These are phyloP conservation scores for Channa maculata DNA, from an alignment of 2,113 vertebrate genomes.

Conservation along the genomic window DNA sequence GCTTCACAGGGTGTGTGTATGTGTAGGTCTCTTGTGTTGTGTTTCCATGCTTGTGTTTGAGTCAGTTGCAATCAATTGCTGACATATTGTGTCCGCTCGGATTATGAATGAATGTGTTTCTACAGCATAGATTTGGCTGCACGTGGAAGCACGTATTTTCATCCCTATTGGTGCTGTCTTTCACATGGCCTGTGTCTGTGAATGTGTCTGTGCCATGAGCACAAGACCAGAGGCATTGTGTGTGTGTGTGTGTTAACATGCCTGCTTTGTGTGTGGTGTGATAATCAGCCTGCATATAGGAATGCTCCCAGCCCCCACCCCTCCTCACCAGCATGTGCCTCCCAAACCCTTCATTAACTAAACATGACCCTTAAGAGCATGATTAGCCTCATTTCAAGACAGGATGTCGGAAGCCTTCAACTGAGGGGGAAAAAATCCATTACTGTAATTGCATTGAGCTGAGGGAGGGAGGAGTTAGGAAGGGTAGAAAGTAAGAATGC, in stretches of 20 bases:
- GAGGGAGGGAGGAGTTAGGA: constrained; percentile 69
- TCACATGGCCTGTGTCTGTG: constrained; percentile 23
- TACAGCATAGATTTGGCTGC: constrained; percentile 40
- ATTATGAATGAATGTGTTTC: constrained; percentile 53
- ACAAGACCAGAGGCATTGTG: constrained; percentile 30
- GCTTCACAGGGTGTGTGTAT: constrained; percentile 57
- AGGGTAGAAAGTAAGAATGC: constrained; percentile 73
- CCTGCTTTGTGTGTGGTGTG: constrained; percentile 27
- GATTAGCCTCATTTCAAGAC: constrained; percentile 94
- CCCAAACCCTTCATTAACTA: constrained; percentile 93
- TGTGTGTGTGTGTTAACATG: constrained; percentile 29
- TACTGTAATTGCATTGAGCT: constrained; percentile 95
- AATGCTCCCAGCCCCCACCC: constrained; percentile 68
- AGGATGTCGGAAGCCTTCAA: constrained; percentile 99
- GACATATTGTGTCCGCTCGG: constrained; percentile 55
- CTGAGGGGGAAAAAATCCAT: constrained; percentile 89
- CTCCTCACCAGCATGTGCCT: constrained; percentile 51
- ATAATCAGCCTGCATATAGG: constrained; percentile 56
- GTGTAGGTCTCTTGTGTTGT: constrained; percentile 21
- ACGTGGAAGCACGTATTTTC: constrained; percentile 37
- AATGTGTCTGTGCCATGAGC: constrained; percentile 26
- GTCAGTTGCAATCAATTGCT: constrained; percentile 60
- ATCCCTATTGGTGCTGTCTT: constrained; percentile 11
- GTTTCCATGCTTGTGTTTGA: constrained; percentile 43
- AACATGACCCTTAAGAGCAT: constrained; percentile 96